phyloP scores from a whole-genome alignment of 1,140 invertebrate species.

The Palaemon carinicauda region DNA sequence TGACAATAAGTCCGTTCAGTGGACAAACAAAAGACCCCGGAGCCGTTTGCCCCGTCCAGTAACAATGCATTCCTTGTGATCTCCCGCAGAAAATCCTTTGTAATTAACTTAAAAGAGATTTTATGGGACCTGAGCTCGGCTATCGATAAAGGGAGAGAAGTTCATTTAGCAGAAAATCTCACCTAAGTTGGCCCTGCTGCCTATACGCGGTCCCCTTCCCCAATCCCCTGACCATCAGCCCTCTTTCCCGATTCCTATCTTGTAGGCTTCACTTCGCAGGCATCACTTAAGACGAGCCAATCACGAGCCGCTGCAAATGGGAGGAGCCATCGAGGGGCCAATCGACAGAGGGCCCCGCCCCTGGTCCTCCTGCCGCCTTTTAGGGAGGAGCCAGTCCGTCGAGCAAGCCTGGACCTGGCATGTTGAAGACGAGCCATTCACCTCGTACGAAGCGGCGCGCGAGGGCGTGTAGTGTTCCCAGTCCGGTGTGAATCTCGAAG shows the following conservation, averaged over 20 bases:
- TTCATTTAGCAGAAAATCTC: constrained; percentile 57
- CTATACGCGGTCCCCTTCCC: not conserved
- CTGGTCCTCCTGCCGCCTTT: not conserved
- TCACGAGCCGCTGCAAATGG: constrained; percentile 7
- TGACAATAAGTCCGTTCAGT: not conserved
- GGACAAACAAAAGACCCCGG: constrained; percentile 17
- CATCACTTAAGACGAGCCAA: constrained; percentile 50
- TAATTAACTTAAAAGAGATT: constrained; percentile 58
- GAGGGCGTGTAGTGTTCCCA: constrained; percentile 30
- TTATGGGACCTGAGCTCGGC: constrained; percentile 46
- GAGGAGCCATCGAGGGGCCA: constrained; percentile 24
- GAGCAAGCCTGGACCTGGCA: not conserved
- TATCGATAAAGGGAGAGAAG: constrained; percentile 49
- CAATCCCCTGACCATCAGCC: not conserved
- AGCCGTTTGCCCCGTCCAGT: constrained; percentile 18
- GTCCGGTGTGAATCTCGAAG: not conserved
- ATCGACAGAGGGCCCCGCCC: constrained; percentile 28
- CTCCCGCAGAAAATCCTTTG: constrained; percentile 54
- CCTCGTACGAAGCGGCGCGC: constrained; percentile 27
- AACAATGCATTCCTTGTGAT: constrained; percentile 55
- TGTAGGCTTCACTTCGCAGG: constrained; percentile 43
- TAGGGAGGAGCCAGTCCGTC: constrained; percentile 28
- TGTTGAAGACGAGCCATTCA: constrained; percentile 29
- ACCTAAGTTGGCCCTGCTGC: constrained; percentile 45
- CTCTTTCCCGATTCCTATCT: constrained; percentile 56